Base-by-base conservation (phyloP, 2,888 invertebrate species). In the Melieria omissa region DNA sequence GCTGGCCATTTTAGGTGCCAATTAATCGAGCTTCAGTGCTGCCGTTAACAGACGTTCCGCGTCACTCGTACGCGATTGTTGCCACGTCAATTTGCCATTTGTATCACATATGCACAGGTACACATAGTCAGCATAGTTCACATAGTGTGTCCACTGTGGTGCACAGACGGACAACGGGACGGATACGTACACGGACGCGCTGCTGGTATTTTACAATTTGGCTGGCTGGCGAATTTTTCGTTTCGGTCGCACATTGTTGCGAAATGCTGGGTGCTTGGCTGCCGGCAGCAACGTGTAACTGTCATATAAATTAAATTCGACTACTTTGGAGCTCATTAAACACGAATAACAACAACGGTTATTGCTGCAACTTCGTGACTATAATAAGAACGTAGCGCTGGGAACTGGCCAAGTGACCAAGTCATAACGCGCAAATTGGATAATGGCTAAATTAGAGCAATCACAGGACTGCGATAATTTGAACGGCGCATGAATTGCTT, bases 281-380 rank as follows among this genome's bases (percentile, higher is more conserved):
- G 75, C 78, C 75, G 79, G 80, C 82, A 82, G 81, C 77, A 80
- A 78, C 77, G 74, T 77, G 73, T 77, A 73, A 77, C 76, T 75
- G 72, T 75, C 75, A 74, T 81, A 83, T 82, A 83, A 82, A 82
- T 83, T 82, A 80, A 81, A 78, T 79, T 77, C 80, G 47, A 80
- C 79, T 72, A 71, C 77, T 79, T 79, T 79, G 78, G 79, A 76
- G 79, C 78, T 79, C 79, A 79, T 79, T 79, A 79, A 69, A 79
- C 29, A 29, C 29, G 29, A 29, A 29, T 29, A 29, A 14, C 76
- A 65, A 74, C 78, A 69, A 29, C 72, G 14, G 12, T 63, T 69
- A 47, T 68, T 70, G 66, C 52, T 29, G 61, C 55, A 71, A 73
- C 52, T 58, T 47, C 65, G 68, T 61, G 64, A 29, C 55, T 78